A percentile compares a stretch with the other conserved stretches of the same genome.
phyloP scores from a whole-genome alignment of 2,797 vertebrate genomes.

The Chanos chanos region DNA sequence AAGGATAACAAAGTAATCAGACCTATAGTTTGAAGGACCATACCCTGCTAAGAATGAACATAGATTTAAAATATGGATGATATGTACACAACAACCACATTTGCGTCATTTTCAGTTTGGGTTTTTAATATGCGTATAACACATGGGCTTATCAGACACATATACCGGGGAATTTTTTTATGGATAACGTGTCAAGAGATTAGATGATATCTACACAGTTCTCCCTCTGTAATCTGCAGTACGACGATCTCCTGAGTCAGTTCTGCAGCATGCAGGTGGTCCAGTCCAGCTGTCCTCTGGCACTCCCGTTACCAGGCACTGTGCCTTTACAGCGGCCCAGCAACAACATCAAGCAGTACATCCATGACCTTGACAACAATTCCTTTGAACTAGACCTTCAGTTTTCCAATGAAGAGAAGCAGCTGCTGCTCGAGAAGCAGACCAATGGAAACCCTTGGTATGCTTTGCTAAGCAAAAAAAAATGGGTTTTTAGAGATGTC shows the following conservation, averaged over 20 bases:
- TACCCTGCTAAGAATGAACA: no score
- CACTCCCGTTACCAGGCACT: slow-evolving; percentile 70
- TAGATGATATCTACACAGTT: background rate
- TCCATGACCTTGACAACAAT: slow-evolving; percentile 94
- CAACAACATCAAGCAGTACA: slow-evolving; percentile 86
- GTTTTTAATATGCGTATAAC: no score
- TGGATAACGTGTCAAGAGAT: no score
- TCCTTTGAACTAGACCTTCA: slow-evolving; percentile 96
- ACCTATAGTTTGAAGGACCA: no score
- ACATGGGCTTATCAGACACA: no score
- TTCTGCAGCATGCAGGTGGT: slow-evolving; percentile 97
- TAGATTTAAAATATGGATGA: no score
- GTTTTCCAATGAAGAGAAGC: slow-evolving; percentile 94
- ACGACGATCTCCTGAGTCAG: slow-evolving; percentile 97
- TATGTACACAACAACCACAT: no score
- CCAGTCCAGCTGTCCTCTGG: slow-evolving; percentile 75
- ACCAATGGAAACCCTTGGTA: slow-evolving; percentile 94
- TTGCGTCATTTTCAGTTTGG: no score
- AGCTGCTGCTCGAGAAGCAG: slow-evolving; percentile 91
- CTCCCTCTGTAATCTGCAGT: slow-evolving; percentile 63
- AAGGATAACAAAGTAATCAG: no score
- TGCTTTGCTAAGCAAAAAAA: no score
- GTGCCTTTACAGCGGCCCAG: slow-evolving; percentile 27
- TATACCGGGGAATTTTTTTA: no score
- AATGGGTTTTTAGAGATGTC: background rate